A percentile compares a stretch with the other conserved stretches of the same genome.
phyloP scores from a whole-genome alignment of 2,113 vertebrate species.

The Paracanthobrama guichenoti region DNA sequence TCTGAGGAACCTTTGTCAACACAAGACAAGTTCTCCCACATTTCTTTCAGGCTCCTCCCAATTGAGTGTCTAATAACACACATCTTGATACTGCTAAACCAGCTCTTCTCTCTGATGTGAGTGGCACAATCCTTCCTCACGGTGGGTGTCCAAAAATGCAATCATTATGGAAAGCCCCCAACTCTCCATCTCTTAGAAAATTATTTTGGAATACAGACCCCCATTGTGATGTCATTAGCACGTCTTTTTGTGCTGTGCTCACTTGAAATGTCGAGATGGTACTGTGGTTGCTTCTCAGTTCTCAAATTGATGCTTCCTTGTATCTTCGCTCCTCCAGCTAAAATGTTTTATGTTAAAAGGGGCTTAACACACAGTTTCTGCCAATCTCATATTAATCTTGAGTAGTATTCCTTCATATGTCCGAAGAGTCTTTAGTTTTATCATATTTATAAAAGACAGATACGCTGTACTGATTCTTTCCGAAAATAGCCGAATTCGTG shows the following conservation, averaged over 20 bases:
- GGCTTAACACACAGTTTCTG: no score
- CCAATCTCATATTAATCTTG: no score
- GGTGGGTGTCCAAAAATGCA: neutral
- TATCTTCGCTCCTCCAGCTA: no score
- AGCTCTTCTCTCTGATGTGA: neutral
- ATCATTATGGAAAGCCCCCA: neutral
- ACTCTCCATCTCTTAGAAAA: neutral
- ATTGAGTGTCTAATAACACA: neutral
- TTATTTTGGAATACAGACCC: neutral
- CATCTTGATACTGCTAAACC: neutral
- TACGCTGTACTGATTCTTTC: no score
- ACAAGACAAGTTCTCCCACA: slow-evolving; percentile 21
- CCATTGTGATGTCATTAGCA: slow-evolving; percentile 1
- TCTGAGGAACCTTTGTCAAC: neutral
- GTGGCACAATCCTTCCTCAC: neutral
- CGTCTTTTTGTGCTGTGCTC: neutral
- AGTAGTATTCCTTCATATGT: no score
- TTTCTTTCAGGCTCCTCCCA: slow-evolving; percentile 11
- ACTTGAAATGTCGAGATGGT: neutral
- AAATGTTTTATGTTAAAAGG: no score
- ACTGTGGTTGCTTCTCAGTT: no score
- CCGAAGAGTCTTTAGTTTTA: no score
- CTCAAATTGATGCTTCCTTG: no score
- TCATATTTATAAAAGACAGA: no score
- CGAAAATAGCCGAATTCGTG: no score